Conservation (phyloP, 1,140 invertebrate species). For the Bombus ignitus region DNA sequence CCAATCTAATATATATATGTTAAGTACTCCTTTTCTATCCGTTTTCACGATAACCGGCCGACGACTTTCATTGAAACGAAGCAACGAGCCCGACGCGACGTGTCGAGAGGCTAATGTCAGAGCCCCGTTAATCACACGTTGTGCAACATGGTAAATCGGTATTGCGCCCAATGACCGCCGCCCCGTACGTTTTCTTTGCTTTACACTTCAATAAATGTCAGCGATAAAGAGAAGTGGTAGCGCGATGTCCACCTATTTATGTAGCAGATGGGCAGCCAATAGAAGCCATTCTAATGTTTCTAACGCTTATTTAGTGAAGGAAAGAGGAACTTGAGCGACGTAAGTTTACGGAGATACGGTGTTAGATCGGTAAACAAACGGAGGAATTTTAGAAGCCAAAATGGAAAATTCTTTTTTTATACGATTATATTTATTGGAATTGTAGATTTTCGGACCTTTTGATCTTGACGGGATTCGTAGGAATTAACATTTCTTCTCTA, state of each 20-base stretch:
- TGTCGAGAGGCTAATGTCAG: conserved; percentile 2
- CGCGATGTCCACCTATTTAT: background rate
- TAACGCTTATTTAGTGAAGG: background rate
- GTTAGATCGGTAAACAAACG: background rate
- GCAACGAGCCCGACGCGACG: background rate
- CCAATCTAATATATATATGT: background rate
- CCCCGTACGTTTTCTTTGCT: background rate
- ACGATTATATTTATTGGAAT: background rate
- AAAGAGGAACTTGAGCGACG: background rate
- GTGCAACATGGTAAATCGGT: conserved; percentile 30
- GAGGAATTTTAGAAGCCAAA: background rate
- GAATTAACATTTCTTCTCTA: background rate
- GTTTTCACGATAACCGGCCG: background rate
- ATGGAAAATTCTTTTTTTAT: fast-evolving
- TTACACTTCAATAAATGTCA: conserved; percentile 1
- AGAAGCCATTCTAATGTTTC: too few species aligned
- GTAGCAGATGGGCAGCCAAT: background rate
- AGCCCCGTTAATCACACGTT: conserved; percentile 28
- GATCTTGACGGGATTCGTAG: fast-evolving
- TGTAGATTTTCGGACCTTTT: background rate
- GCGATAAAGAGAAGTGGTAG: background rate
- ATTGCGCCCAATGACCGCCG: background rate
- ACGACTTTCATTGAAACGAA: conserved; percentile 1
- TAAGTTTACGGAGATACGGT: background rate
- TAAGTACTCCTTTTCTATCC: background rate